Conservation (phyloP, 2,797 vertebrate genomes). For the Ispidina lecontei region DNA sequence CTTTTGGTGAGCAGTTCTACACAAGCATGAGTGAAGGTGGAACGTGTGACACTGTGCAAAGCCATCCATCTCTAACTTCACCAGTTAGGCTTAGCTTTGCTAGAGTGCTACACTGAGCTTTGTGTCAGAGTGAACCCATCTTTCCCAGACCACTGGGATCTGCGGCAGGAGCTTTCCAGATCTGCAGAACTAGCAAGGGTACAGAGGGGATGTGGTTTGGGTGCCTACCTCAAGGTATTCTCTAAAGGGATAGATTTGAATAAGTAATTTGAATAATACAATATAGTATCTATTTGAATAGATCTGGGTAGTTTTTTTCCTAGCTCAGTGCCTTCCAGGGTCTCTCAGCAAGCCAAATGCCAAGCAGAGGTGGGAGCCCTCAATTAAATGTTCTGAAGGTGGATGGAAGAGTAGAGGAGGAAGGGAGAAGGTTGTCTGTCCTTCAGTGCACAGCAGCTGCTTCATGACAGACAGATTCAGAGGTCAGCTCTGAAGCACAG, state of each 20-base stretch:
- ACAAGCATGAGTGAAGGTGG: fast-evolving
- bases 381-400: background rate
- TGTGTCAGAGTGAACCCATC: fast-evolving
- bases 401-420: background rate
- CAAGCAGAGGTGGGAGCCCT: background rate
- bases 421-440: background rate
- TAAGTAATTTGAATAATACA: background rate
- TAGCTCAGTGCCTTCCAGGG: background rate
- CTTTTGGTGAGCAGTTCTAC: background rate
- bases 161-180: background rate
- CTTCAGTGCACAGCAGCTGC: background rate
- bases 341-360: conserved; percentile 18
- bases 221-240: background rate
- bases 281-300: background rate
- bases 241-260: background rate
- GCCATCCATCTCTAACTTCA: background rate
- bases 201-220: background rate
- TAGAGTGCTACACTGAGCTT: fast-evolving
- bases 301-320: background rate
- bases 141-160: background rate
- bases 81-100: background rate
- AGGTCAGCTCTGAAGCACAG: conserved; percentile 22
- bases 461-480: background rate
- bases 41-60: background rate
- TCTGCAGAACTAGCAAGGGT: fast-evolving